phyloP scores from a whole-genome alignment of 92 coral and sea anemone genomes.

The Porites evermanni region DNA sequence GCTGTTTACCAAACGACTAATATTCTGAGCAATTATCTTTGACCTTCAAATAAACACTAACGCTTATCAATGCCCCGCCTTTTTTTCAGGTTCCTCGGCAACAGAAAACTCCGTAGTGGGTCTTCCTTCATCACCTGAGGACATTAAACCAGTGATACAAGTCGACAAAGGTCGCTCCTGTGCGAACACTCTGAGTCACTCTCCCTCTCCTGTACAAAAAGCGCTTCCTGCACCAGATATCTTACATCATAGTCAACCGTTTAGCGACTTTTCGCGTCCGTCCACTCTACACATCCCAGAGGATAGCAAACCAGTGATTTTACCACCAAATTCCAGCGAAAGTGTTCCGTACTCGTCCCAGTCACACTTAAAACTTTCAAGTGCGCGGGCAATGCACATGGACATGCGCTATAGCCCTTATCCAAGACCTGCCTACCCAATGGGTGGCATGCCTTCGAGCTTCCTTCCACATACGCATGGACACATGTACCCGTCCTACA shows the following conservation, averaged over 20 bases:
- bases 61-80: too few species aligned
- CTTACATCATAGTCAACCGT: conserved; percentile 53
- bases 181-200: conserved; percentile 22
- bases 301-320: conserved; percentile 71
- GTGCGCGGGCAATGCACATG: conserved; percentile 83
- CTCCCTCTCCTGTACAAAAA: conserved; percentile 30
- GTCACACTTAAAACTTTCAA: conserved; percentile 75
- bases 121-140: conserved; percentile 37
- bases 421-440: conserved; percentile 80
- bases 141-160: conserved; percentile 41
- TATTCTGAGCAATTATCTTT: too few species aligned
- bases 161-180: conserved; percentile 34
- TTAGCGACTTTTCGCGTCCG: conserved; percentile 55
- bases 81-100: conserved; percentile 16
- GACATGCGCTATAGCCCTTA: conserved; percentile 92
- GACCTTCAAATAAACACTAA: too few species aligned
- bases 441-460: conserved; percentile 78
- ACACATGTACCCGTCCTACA: conserved; percentile 82
- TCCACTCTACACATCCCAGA: conserved; percentile 69
- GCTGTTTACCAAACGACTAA: not conserved
- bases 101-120: conserved; percentile 2
- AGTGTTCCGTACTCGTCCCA: conserved; percentile 57
- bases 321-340: conserved; percentile 62
- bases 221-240: conserved; percentile 19
- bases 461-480: conserved; percentile 82